phyloP scores from a whole-genome alignment of 2,797 vertebrate species.

The Lindbergichthys nudifrons region DNA sequence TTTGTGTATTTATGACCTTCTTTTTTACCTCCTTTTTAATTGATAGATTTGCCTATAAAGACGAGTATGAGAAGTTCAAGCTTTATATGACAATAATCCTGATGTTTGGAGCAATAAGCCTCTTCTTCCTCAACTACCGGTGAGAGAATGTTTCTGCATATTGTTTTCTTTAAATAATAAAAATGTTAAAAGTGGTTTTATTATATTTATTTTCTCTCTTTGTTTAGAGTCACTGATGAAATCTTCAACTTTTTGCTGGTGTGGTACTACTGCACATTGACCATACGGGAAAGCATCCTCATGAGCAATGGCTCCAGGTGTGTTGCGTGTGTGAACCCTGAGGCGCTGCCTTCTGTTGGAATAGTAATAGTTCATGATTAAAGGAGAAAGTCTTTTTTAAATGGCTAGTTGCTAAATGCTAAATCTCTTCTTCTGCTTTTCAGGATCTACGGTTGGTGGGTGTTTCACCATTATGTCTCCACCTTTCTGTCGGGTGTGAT shows the following conservation, averaged over 20 bases:
- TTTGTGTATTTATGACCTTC: background rate
- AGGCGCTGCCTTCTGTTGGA: background rate
- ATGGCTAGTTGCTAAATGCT: background rate
- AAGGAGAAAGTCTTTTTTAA: background rate
- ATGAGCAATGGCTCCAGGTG: slow-evolving; percentile 98
- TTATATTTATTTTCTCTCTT: background rate
- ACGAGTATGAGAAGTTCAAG: slow-evolving; percentile 99
- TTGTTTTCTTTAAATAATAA: background rate
- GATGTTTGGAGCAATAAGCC: slow-evolving; percentile 93
- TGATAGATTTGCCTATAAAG: slow-evolving; percentile 96
- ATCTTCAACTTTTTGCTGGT: slow-evolving; percentile 98
- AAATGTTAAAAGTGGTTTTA: background rate
- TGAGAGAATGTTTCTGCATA: slow-evolving; percentile 60
- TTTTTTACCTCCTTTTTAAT: background rate
- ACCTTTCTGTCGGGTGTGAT: slow-evolving; percentile 98
- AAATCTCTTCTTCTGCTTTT: background rate
- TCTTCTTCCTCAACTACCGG: slow-evolving; percentile 95
- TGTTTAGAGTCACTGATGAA: slow-evolving; percentile 93
- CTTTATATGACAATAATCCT: slow-evolving; percentile 98
- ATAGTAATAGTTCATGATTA: background rate
- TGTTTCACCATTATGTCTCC: slow-evolving; percentile 97
- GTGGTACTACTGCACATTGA: slow-evolving; percentile 99
- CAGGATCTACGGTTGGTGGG: slow-evolving; percentile 99
- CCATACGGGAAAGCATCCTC: slow-evolving; percentile 96
- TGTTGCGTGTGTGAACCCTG: slow-evolving; percentile 16